Conservation (phyloP, 2,888 invertebrate genomes). For the Taphrorychus bicolor region DNA sequence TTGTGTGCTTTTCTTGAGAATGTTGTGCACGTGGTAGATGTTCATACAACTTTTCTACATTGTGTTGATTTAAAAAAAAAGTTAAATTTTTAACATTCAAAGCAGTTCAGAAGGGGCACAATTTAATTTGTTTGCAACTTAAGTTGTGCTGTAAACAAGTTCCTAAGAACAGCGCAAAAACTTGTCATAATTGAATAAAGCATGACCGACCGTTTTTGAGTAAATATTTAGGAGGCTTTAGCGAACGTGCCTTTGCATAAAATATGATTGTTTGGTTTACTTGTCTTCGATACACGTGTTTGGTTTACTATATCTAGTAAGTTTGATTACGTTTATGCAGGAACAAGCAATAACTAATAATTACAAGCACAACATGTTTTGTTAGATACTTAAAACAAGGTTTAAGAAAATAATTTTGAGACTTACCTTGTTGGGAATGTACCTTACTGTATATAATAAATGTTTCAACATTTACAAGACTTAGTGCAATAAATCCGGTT, state of each 20-base stretch:
- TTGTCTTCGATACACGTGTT: background rate
- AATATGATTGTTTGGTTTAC: background rate
- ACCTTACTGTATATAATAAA: too few species aligned
- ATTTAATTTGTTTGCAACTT: too few species aligned
- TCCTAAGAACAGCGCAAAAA: too few species aligned
- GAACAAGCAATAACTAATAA: too few species aligned
- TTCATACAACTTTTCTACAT: background rate
- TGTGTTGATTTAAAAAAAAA: background rate
- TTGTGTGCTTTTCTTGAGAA: slow-evolving; percentile 9
- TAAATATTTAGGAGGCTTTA: background rate
- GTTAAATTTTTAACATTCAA: too few species aligned
- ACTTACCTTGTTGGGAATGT: background rate
- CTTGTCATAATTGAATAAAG: background rate
- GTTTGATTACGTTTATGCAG: too few species aligned
- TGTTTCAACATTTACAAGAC: too few species aligned
- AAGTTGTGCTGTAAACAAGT: too few species aligned
- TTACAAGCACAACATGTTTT: too few species aligned
- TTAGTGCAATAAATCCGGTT: background rate
- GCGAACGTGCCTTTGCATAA: background rate
- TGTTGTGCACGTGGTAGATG: slow-evolving; percentile 7
- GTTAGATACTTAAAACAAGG: background rate
- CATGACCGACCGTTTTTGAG: background rate
- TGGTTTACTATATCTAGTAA: too few species aligned
- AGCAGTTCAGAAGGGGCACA: too few species aligned
- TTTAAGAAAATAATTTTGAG: background rate